Conservation (phyloP, 1,140 invertebrate genomes). For the Drosophila suzukii region DNA sequence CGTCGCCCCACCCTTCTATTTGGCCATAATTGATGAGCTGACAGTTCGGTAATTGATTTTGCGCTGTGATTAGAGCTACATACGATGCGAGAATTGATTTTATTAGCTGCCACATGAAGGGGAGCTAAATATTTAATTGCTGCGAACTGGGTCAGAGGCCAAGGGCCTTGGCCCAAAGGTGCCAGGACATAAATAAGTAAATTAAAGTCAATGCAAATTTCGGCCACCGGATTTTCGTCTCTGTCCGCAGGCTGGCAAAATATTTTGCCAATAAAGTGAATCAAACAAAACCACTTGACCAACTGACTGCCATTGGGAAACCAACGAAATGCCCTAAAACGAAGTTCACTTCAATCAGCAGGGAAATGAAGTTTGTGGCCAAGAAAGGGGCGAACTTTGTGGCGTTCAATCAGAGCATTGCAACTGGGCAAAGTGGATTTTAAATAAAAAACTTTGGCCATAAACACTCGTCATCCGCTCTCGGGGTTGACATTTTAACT, state of each 20-base stretch:
- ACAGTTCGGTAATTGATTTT: slow-evolving; percentile 77
- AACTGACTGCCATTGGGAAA: slow-evolving; percentile 39
- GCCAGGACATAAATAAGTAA: slow-evolving; percentile 21
- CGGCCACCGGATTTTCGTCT: slow-evolving; percentile 1
- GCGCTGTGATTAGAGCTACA: slow-evolving; percentile 42
- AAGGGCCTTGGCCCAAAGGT: slow-evolving; percentile 2
- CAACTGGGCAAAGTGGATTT: slow-evolving; percentile 64
- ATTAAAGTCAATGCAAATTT: slow-evolving; percentile 18
- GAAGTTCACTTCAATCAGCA: slow-evolving; percentile 50
- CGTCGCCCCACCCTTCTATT: slow-evolving; percentile 1
- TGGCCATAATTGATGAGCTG: slow-evolving; percentile 70
- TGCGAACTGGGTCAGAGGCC: slow-evolving; percentile 30
- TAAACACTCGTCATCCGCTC: slow-evolving; percentile 53
- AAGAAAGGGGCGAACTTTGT: slow-evolving; percentile 31
- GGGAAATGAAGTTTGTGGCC: slow-evolving; percentile 42
- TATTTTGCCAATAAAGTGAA: slow-evolving; percentile 29
- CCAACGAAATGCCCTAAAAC: slow-evolving; percentile 25
- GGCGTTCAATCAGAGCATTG: slow-evolving; percentile 60
- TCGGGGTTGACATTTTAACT: slow-evolving; percentile 71
- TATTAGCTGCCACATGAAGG: slow-evolving; percentile 62
- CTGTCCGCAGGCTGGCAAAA: slow-evolving; percentile 17
- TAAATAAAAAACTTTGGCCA: slow-evolving; percentile 74
- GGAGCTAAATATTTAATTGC: slow-evolving; percentile 63
- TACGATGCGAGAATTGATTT: slow-evolving; percentile 59
- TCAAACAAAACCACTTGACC: slow-evolving; percentile 30